These are phyloP conservation scores for Oryzias javanicus DNA, from an alignment of 2,113 vertebrate species.

Conservation along the genomic window DNA sequence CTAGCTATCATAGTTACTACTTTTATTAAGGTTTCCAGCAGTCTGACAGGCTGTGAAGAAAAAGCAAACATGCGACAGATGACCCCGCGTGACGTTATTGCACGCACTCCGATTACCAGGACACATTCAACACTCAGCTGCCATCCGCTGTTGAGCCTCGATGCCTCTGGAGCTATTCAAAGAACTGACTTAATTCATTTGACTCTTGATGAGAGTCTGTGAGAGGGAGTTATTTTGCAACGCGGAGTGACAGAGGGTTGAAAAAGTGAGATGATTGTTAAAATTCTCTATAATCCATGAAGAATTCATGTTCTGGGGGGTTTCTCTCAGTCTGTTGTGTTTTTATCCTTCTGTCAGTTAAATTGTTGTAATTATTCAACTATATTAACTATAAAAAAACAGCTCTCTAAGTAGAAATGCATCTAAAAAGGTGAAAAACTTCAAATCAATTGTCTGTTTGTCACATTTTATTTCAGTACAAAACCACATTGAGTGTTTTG, in stretches of 20 bases:
- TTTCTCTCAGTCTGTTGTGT: neutral
- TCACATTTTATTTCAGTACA: neutral
- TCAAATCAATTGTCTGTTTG: too few relatives aligned
- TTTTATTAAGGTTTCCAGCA: neutral
- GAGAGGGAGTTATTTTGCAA: constrained; percentile 51
- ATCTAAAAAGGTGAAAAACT: too few relatives aligned
- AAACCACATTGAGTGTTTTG: constrained; percentile 1
- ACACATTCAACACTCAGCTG: constrained; percentile 63
- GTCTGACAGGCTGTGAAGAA: constrained; percentile 3
- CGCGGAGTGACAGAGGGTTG: constrained; percentile 4
- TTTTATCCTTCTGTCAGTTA: neutral
- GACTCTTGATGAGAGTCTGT: constrained; percentile 55
- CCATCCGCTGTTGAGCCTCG: constrained; percentile 45
- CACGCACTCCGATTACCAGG: constrained; percentile 23
- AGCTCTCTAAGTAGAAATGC: too few relatives aligned
- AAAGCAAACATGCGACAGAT: neutral
- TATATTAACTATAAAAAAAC: too few relatives aligned
- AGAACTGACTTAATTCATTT: constrained; percentile 58
- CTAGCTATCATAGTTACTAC: neutral
- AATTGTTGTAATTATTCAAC: neutral
- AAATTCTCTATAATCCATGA: too few relatives aligned
- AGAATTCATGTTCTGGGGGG: neutral
- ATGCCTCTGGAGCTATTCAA: constrained; percentile 52
- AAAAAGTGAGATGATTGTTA: constrained; percentile 6
- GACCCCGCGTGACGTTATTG: constrained; percentile 15